Conservation (phyloP, 2,888 invertebrate genomes). For the Dolichopus griseipennis region DNA sequence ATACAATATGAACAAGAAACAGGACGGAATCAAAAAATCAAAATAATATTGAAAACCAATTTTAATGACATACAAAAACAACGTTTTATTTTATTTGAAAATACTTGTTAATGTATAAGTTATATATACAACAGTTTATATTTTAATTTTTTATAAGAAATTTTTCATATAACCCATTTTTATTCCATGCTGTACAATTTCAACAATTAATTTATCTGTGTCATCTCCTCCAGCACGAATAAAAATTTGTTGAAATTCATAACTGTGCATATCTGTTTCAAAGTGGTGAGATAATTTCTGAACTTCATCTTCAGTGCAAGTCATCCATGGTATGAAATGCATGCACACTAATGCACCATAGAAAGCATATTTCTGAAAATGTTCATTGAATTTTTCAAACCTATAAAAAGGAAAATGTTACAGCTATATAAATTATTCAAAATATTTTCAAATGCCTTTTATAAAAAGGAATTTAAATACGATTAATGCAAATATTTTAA, state of each 20-base stretch:
- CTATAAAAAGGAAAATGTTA: conserved; percentile 19
- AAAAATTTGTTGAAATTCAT: conserved; percentile 31
- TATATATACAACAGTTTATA: no score
- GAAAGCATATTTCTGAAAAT: conserved; percentile 37
- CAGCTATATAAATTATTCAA: background rate
- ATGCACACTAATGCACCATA: conserved; percentile 37
- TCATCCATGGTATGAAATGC: conserved; percentile 38
- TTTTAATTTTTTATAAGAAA: conserved; percentile 24
- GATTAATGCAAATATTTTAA: no score
- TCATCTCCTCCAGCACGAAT: conserved; percentile 34
- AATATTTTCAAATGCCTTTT: no score
- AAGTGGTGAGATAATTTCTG: conserved; percentile 30
- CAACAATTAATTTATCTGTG: conserved; percentile 30
- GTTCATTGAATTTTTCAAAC: conserved; percentile 32
- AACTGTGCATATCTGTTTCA: conserved; percentile 32
- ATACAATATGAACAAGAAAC: no score
- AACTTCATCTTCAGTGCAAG: conserved; percentile 33
- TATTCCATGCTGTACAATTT: conserved; percentile 34
- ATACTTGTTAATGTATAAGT: no score
- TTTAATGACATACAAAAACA: no score
- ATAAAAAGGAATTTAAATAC: no score
- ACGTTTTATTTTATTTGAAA: no score
- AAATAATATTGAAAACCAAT: no score
- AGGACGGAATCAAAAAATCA: no score
- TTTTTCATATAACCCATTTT: conserved; percentile 36